Percentiles rank a stretch among this genome's conserved stretches.
phyloP scores from a whole-genome alignment of 2,113 vertebrate genomes.

The Apaloderma vittatum region DNA sequence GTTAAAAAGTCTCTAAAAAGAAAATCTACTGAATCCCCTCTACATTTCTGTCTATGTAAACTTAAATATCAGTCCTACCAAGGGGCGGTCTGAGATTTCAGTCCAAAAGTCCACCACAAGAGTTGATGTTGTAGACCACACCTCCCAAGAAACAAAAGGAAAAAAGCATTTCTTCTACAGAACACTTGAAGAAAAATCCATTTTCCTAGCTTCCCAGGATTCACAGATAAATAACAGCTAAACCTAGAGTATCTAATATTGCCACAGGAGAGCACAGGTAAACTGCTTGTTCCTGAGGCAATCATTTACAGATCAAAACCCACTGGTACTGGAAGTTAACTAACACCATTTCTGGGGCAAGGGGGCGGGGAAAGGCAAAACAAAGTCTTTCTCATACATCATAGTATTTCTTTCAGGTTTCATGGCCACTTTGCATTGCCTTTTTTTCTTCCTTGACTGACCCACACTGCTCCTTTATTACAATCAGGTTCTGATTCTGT shows the following conservation, averaged over 20 bases:
- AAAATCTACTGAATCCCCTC: background rate
- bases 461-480: background rate
- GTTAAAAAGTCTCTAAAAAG: background rate
- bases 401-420: background rate
- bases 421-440: background rate
- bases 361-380: background rate
- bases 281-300: background rate
- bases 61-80: background rate
- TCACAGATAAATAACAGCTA: background rate
- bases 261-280: background rate
- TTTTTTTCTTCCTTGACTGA: background rate
- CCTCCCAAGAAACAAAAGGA: background rate
- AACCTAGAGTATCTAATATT: background rate
- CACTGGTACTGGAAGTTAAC: background rate
- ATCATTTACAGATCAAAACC: background rate
- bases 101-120: background rate
- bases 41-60: background rate
- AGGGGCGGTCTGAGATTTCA: background rate
- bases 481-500: background rate
- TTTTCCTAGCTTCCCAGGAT: background rate
- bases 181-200: background rate
- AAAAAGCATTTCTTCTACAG: background rate
- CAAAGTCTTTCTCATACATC: background rate
- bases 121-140: background rate
- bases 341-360: fast-evolving